A percentile compares a stretch with the other conserved stretches of the same genome.
These are phyloP conservation scores for Thecocarcelia acutangulata DNA, from an alignment of 2,888 invertebrate genomes.

Conservation along the genomic window DNA sequence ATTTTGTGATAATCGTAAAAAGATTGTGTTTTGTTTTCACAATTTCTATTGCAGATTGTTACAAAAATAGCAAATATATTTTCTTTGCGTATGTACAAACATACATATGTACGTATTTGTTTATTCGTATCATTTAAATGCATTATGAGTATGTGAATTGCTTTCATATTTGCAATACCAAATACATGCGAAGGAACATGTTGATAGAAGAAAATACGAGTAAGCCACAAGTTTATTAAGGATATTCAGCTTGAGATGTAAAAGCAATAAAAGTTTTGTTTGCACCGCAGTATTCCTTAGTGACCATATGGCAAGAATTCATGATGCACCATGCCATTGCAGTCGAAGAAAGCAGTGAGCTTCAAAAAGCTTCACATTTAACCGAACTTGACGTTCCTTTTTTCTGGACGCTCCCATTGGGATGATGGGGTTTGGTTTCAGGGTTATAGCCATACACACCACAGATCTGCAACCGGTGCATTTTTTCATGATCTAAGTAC, in stretches of 20 bases:
- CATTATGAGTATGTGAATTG: constrained; percentile 45
- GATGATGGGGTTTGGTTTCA: no score
- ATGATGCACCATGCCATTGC: no score
- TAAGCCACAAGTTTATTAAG: neutral
- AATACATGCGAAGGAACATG: constrained; percentile 1
- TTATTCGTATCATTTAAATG: constrained; percentile 39
- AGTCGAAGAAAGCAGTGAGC: no score
- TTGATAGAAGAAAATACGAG: constrained; percentile 17
- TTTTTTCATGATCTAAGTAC: no score
- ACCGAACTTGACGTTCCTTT: no score
- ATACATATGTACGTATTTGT: neutral
- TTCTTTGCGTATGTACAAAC: constrained; percentile 2
- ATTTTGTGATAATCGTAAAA: constrained; percentile 51
- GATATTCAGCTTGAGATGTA: neutral
- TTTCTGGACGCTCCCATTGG: no score
- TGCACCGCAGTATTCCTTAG: no score
- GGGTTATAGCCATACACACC: no score
- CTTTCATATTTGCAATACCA: constrained; percentile 16
- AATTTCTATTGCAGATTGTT: constrained; percentile 54
- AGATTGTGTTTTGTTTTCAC: constrained; percentile 50
- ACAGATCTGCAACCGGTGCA: no score
- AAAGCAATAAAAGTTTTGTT: neutral
- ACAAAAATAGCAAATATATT: constrained; percentile 22
- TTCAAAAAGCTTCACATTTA: no score
- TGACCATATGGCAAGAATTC: no score